phyloP scores from a whole-genome alignment of 2,113 vertebrate genomes.

The Pampusana beccarii region DNA sequence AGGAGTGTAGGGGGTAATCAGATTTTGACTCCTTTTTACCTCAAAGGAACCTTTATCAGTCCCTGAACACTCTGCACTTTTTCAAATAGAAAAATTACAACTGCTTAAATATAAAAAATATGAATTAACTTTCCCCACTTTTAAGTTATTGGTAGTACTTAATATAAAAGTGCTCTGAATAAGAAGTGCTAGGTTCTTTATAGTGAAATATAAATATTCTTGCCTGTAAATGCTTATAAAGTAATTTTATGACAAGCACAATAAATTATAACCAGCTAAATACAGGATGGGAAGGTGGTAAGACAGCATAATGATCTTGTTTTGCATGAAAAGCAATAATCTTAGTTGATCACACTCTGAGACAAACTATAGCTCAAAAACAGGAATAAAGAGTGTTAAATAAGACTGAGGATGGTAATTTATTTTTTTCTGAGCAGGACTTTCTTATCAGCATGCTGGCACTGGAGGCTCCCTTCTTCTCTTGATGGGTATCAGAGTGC shows the following conservation, averaged over 20 bases:
- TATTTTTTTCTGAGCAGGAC: conserved; percentile 38
- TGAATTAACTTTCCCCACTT: not conserved
- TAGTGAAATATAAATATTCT: not conserved
- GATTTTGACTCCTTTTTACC: not conserved
- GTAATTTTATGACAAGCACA: not conserved
- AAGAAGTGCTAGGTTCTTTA: not conserved
- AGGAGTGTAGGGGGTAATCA: not conserved
- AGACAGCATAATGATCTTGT: not conserved
- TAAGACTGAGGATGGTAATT: conserved; percentile 35
- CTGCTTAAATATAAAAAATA: not conserved
- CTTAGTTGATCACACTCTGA: not conserved
- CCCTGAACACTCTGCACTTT: not conserved
- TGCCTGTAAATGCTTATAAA: not conserved
- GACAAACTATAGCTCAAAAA: not conserved
- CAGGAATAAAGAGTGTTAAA: conserved; percentile 1
- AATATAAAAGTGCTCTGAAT: not conserved
- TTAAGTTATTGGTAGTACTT: not conserved
- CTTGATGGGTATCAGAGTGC: conserved; percentile 62
- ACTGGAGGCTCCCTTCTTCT: conserved; percentile 32
- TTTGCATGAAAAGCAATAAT: conserved; percentile 45
- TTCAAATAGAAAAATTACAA: not conserved
- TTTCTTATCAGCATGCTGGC: conserved; percentile 49
- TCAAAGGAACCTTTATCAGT: not conserved
- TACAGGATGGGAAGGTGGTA: not conserved
- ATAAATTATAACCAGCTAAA: not conserved